Conservation (phyloP, 2,113 vertebrate species). For the Pelecanoides urinatrix region DNA sequence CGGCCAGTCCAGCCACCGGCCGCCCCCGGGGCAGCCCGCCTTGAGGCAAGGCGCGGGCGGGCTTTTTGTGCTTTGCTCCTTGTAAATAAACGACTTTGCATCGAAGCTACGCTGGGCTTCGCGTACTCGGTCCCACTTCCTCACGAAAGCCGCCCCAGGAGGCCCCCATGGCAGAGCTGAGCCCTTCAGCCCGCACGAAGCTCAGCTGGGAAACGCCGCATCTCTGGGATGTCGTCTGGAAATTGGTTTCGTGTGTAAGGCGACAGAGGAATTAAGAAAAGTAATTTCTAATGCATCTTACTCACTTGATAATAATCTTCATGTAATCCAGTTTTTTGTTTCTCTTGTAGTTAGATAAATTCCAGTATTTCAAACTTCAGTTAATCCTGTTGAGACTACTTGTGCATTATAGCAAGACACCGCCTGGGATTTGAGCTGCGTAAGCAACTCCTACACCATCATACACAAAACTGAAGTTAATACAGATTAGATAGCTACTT, state of each 20-base stretch:
- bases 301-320: background rate
- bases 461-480: background rate
- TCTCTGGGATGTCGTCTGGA: background rate
- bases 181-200: accelerated
- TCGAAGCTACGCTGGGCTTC: background rate
- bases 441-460: background rate
- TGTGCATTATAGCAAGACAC: background rate
- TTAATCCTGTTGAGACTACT: background rate
- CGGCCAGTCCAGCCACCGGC: no score
- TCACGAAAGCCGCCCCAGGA: background rate
- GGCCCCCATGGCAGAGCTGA: background rate
- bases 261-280: background rate
- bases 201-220: accelerated
- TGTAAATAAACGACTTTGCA: background rate
- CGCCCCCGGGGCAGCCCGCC: accelerated
- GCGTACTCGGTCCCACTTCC: accelerated
- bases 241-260: background rate
- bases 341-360: background rate
- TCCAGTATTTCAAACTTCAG: background rate
- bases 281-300: background rate
- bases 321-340: background rate
- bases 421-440: background rate
- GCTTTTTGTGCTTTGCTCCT: background rate
- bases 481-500: background rate
- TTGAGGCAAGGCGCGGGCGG: background rate